Base-by-base conservation (phyloP, 1,140 invertebrate genomes). In the Cardiocondyla obscurior region DNA sequence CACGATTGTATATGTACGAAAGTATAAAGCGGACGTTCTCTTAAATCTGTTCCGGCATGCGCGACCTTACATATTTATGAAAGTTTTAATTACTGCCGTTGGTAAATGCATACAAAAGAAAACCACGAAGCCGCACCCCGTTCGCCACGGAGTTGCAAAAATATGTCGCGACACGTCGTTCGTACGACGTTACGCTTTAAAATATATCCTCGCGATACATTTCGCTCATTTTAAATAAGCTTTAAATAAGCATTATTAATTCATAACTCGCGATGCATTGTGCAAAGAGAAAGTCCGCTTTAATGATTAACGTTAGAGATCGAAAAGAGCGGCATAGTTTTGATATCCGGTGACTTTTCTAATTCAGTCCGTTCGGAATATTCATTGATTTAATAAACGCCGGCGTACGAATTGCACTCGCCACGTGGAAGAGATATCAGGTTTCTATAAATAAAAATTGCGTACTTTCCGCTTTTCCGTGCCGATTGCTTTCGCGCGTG, bases 41-140 rank as follows among this genome's bases (percentile, higher is more conserved):
- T 51, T 7, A 49, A 74, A 39, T 74, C 69, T n/a, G 25, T 10
- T 65, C 33, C 42, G 28, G 70, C 33, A 82, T 46, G 28, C n/a
- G 16, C 16, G n/a, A 57, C 16, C 64, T 81, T 81, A 30, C 76
- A 64, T 64, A 76, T 64, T 76, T 76, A 76, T 76, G 22, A 22
- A 4, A 30, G 42, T 3, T 64, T 44, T 64, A 76, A 76, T 51
- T 42, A 76, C 14, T 14, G 19, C 57, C 14, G 12, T 46, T 74
- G 8, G 22, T 72, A 57, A 74, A 74, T 39, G n/a, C 28, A 25
- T 49, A 73, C 6, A 53, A 46, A 22, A n/a, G 55, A 62, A 64
- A 79, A 83, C 42, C 42, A 49, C 57, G 36, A 67, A 53, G 19
- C 36, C 39, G 44, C 28, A 83, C 16, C 44, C 22, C 16, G 25